Base-by-base conservation (phyloP, 2,888 invertebrate species). In the Andrena hattorfiana region DNA sequence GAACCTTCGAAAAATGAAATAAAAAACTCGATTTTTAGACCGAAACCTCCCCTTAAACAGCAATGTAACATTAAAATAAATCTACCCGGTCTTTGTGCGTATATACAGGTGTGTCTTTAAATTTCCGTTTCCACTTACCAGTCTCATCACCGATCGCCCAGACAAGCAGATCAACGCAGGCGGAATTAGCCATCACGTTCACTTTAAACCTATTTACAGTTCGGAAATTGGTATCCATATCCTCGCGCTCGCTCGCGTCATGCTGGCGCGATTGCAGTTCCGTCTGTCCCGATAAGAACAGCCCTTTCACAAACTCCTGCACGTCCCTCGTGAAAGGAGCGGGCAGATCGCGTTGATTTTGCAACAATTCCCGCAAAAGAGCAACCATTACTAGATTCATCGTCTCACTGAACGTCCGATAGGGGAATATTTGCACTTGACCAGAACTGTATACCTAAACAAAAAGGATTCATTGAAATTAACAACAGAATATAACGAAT, bases 101-200 rank as follows among this genome's bases (percentile, higher is more conserved):
- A 35, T 10, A 42, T 59, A 78, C 20, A 70, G 32, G 2, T 8
- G 4, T 28, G 23, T 4, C n/a, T 59, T 49, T 30, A 20, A 2
- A 59, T 20, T 70, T 8, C 28, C 7, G 6, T 20, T 23, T 56
- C 35, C 26, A 64, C 94, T 95, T 94, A 98, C 99, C 98, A 92
- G 98, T 97, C 95, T 99, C 99, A 94, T 99, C 99, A 0, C 97
- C 97, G 87, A 99, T 98, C 0, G 99, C 99, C 99, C 99, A 99
- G 42, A 99, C 99, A 1, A 99, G 95, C 7, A 99, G 95, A 94
- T 99, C 99, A 0, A 99, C 98, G 92, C 99, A 99, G 0, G 99
- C 99, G 0, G 99, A 98, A 94, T 99, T 99, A 0, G 99, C 98
- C 97, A 98, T 98, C 0, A 99, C 98, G 92, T 98, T 98, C 51